Evolutionary conservation across 2,113 vertebrate genomes (phyloP).

Genomic region (Caranx melampygus): DNA sequence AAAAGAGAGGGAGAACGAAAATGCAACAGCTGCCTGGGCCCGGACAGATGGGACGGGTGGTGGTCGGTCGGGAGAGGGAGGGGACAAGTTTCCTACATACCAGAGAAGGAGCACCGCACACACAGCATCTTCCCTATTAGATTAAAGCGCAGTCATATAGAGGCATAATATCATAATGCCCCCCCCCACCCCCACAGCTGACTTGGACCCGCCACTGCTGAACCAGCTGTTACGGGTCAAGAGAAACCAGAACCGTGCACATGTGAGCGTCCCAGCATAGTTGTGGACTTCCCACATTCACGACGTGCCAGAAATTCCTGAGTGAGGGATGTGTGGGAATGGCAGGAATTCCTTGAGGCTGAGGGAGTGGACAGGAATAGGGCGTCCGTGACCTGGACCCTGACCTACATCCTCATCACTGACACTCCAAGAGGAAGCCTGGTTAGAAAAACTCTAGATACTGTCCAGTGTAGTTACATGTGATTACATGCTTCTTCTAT

Average conservation of each 20-base stretch:
- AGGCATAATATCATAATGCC: slow-evolving; percentile 59
- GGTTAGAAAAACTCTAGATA: background rate
- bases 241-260: slow-evolving; percentile 65
- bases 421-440: background rate
- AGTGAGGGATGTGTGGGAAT: slow-evolving; percentile 70
- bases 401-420: slow-evolving; percentile 47
- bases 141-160: slow-evolving; percentile 52
- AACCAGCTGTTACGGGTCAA: slow-evolving; percentile 72
- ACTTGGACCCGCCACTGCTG: slow-evolving; percentile 34
- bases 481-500: background rate
- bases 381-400: slow-evolving; percentile 34
- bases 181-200: slow-evolving; percentile 55
- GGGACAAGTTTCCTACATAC: slow-evolving; percentile 48
- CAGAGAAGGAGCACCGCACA: slow-evolving; percentile 15
- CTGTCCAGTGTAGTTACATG: background rate
- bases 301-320: slow-evolving; percentile 66
- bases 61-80: slow-evolving; percentile 51
- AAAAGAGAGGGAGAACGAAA: slow-evolving; percentile 15
- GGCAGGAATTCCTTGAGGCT: slow-evolving; percentile 67
- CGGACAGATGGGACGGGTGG: slow-evolving; percentile 65
- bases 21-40: slow-evolving; percentile 71
- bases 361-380: slow-evolving; percentile 64
- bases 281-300: slow-evolving; percentile 71
- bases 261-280: slow-evolving; percentile 54
- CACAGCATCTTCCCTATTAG: slow-evolving; percentile 37